Conservation (phyloP, 2,113 vertebrate species). For the Turnix velox region DNA sequence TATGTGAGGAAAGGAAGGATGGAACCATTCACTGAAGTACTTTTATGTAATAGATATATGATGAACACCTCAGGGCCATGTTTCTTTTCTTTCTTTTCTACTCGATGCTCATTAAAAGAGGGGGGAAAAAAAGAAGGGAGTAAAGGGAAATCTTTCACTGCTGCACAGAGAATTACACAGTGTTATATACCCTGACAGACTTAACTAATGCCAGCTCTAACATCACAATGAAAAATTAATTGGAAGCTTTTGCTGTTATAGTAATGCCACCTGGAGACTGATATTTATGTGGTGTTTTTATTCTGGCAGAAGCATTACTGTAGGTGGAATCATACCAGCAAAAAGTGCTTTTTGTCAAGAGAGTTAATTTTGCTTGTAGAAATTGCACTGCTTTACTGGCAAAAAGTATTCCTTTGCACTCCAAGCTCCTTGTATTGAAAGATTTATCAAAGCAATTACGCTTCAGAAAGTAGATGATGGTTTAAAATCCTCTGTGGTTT, state of each 20-base stretch:
- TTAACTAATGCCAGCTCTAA: constrained; percentile 26
- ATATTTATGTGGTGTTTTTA: constrained; percentile 56
- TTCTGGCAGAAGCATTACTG: constrained; percentile 38
- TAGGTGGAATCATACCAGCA: constrained; percentile 13
- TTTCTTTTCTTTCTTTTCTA: constrained; percentile 30
- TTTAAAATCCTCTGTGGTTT: constrained; percentile 10
- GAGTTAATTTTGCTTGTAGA: constrained; percentile 47
- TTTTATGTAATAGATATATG: not conserved
- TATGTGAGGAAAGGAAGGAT: not conserved
- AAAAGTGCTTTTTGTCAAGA: constrained; percentile 42
- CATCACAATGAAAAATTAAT: constrained; percentile 63
- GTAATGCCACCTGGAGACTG: constrained; percentile 55
- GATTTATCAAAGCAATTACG: constrained; percentile 47
- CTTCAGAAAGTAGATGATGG: constrained; percentile 28
- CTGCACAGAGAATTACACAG: constrained; percentile 19
- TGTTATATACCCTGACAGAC: constrained; percentile 15
- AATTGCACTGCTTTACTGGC: constrained; percentile 24
- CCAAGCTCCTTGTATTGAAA: constrained; percentile 12
- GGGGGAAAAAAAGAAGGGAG: not conserved
- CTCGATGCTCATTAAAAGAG: constrained; percentile 28
- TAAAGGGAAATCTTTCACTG: not conserved
- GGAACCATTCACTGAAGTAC: not conserved
- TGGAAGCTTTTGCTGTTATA: constrained; percentile 43
- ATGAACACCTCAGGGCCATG: not conserved
- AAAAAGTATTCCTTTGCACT: constrained; percentile 23